Conservation (phyloP, 1,140 invertebrate species). For the Kradibia gibbosae region DNA sequence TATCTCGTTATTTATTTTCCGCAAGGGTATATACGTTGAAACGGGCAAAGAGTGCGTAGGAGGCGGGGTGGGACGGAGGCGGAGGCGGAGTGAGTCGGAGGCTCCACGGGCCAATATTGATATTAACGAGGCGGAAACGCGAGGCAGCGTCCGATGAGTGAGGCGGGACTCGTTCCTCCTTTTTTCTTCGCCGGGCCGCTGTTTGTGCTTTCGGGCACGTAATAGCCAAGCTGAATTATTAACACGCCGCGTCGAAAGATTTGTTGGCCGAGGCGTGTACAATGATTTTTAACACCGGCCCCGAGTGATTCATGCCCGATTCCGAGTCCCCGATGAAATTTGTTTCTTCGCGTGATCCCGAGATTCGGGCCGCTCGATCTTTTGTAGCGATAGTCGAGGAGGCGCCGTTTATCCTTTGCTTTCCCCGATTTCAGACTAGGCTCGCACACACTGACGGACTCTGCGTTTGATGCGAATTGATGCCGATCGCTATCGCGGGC, state of each 20-base stretch:
- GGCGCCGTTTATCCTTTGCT: background rate
- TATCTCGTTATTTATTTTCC: conserved; percentile 48
- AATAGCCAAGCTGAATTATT: conserved; percentile 11
- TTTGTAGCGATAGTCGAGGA: background rate
- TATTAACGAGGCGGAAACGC: conserved; percentile 42
- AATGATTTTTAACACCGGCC: conserved; percentile 5
- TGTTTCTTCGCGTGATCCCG: background rate
- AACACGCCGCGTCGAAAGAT: background rate
- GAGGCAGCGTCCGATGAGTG: conserved; percentile 3
- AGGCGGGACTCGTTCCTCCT: background rate
- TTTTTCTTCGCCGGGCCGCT: conserved; percentile 1
- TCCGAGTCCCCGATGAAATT: background rate
- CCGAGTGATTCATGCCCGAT: background rate
- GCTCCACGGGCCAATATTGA: conserved; percentile 34
- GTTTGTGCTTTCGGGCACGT: background rate
- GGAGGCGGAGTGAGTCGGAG: background rate
- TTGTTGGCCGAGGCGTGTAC: background rate
- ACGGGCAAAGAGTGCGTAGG: too few relatives aligned
- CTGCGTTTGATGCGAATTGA: background rate
- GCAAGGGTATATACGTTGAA: background rate
- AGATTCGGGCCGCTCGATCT: background rate
- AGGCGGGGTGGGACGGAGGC: background rate
- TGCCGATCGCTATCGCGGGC: background rate
- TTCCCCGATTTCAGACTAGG: background rate
- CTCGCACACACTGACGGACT: background rate